Base-by-base conservation (phyloP, 2,797 vertebrate genomes). In the Xenentodon cancila region DNA sequence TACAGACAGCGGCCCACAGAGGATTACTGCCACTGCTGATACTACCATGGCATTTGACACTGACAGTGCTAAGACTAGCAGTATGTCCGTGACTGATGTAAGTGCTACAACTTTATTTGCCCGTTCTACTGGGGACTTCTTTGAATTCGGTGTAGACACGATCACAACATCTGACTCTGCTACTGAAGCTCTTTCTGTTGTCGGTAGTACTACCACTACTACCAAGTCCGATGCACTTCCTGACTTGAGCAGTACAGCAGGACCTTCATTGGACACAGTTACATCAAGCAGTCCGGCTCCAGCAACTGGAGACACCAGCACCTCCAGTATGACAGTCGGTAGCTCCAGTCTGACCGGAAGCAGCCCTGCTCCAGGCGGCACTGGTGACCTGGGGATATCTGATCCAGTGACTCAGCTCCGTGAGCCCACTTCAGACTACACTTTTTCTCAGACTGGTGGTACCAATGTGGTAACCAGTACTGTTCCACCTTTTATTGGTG, bases 341-440 rank as follows among this genome's bases (percentile, higher is more conserved):
- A 67, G 11, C 19, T 42, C 43, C 21, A 65, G 44, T 34, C 15
- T 30, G 20, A 46, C 16, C 47, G 67, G 55, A 60, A 65, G 45
- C 11, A 64, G 15, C 21, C 9, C 51, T 30, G 43, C 44, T 56
- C 45, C 58, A 66, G 56, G 27, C 46, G 32, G 5, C 21, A 55
- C 17, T 18, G 43, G 50, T 75, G 73, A 84, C 67, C 55, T 53
- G 59, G 47, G 65, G 43, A 53, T 56, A 68, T 84, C 62, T 73
- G 75, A 80, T 75, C 54, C 68, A 75, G 66, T 75, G 66, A 83
- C 77, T 73, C 21, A 25, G 0, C 45, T 69, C 13, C 57, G 42
- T 78, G 77, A 84, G 64, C 53, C 68, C 69, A 67, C 53, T 57
- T 63, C 73, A 74, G 74, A 79, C 77, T 49, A 56, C 17, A 2